phyloP scores from a whole-genome alignment of 2,113 vertebrate species.

The Ariopsis seemanni region DNA sequence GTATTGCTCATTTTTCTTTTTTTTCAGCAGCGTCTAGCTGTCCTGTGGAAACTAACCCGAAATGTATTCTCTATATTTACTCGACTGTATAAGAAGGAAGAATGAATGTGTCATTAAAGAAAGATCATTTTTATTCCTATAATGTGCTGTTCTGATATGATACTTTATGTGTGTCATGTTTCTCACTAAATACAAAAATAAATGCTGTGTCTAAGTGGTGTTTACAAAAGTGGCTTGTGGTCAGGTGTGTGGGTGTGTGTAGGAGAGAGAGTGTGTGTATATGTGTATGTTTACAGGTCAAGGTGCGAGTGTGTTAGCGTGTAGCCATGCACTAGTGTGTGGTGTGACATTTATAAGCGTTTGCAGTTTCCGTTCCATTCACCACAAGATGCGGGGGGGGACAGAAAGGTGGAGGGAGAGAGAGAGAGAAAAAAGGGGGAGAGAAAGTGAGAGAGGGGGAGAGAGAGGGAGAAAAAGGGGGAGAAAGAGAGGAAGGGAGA shows the following conservation, averaged over 20 bases:
- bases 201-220: slow-evolving; percentile 1
- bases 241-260: slow-evolving; percentile 1
- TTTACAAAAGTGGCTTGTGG: slow-evolving; percentile 16
- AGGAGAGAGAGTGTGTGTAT: neutral
- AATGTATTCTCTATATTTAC: neutral
- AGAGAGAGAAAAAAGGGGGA: too few relatives aligned
- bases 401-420: too few relatives aligned
- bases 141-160: neutral
- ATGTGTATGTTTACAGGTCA: neutral
- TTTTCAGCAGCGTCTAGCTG: neutral
- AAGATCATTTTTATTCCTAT: neutral
- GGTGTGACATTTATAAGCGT: slow-evolving; percentile 74
- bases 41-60: neutral
- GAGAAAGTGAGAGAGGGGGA: neutral
- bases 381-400: neutral
- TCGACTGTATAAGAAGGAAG: neutral
- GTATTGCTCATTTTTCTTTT: too few relatives aligned
- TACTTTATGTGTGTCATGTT: neutral
- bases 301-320: neutral
- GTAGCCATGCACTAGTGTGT: slow-evolving; percentile 63
- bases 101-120: neutral
- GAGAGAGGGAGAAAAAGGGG: too few relatives aligned
- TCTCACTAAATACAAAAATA: slow-evolving; percentile 22
- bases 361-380: slow-evolving; percentile 59
- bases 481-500: too few relatives aligned